Evolutionary conservation across 2,888 invertebrate genomes (phyloP).

Genomic region (Criorhina ranunculi): DNA sequence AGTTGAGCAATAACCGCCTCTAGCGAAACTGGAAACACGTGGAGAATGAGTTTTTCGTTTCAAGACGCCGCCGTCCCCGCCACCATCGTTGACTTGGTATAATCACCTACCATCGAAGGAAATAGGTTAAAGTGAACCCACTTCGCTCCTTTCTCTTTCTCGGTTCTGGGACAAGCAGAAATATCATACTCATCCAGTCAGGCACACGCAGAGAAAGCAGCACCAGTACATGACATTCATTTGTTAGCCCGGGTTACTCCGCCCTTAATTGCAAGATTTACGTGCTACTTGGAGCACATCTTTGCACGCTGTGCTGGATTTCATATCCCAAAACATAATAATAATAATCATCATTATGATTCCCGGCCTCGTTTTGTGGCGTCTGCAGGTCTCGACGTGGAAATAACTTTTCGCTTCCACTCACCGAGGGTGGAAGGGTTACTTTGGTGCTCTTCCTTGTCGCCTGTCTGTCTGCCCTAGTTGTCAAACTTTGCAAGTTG

Average conservation of each 20-base stretch:
- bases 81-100: neutral
- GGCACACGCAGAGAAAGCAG: constrained; percentile 14
- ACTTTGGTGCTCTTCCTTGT: neutral
- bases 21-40: constrained; percentile 46
- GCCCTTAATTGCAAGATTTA: constrained; percentile 67
- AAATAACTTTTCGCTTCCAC: constrained; percentile 43
- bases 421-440: neutral
- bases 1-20: constrained; percentile 58
- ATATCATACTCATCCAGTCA: neutral
- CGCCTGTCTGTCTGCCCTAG: constrained; percentile 40
- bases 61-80: constrained; percentile 6
- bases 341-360: constrained; percentile 63
- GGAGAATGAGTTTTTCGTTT: constrained; percentile 17
- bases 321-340: constrained; percentile 49
- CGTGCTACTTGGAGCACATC: constrained; percentile 48
- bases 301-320: constrained; percentile 34
- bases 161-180: constrained; percentile 13
- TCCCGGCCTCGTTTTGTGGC: constrained; percentile 46
- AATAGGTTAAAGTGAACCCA: constrained; percentile 55
- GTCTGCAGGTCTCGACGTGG: constrained; percentile 24
- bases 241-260: constrained; percentile 31
- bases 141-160: constrained; percentile 34
- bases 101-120: constrained; percentile 20
- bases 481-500: constrained; percentile 49
- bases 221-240: constrained; percentile 41